A percentile compares a stretch with the other conserved stretches of the same genome.
These are phyloP conservation scores for Pogona vitticeps DNA, from an alignment of 2,113 vertebrate species.

Conservation along the genomic window DNA sequence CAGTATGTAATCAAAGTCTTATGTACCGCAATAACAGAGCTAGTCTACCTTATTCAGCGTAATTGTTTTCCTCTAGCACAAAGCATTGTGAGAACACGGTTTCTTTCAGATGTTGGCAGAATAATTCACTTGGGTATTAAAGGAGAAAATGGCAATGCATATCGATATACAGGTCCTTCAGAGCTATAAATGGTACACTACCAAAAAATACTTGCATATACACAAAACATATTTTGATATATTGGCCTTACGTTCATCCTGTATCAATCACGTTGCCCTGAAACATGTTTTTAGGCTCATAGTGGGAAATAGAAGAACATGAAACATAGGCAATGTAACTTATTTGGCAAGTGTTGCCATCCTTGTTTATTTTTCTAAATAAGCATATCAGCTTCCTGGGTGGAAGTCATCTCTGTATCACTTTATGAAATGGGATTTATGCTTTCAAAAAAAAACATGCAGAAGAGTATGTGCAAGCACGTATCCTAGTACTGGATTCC, in stretches of 20 bases:
- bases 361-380: neutral
- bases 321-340: neutral
- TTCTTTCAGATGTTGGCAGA: slow-evolving; percentile 61
- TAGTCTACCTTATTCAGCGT: slow-evolving; percentile 72
- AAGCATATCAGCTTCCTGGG: neutral
- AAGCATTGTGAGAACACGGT: slow-evolving; percentile 59
- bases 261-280: neutral
- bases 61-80: slow-evolving; percentile 74
- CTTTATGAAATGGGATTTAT: too few relatives aligned
- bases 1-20: slow-evolving; percentile 80
- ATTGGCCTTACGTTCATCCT: neutral
- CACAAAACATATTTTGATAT: neutral
- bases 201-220: neutral
- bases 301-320: neutral
- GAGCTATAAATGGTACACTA: slow-evolving; percentile 30
- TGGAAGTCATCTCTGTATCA: neutral
- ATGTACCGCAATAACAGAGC: slow-evolving; percentile 76
- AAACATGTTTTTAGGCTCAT: neutral
- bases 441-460: neutral
- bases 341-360: neutral
- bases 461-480: too few relatives aligned
- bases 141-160: slow-evolving; percentile 51
- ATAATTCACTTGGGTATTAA: slow-evolving; percentile 60
- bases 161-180: slow-evolving; percentile 40
- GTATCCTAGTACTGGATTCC: neutral